A percentile compares a stretch with the other conserved stretches of the same genome.
phyloP scores from a whole-genome alignment of 2,797 vertebrate genomes.

The Sylvilagus floridanus region DNA sequence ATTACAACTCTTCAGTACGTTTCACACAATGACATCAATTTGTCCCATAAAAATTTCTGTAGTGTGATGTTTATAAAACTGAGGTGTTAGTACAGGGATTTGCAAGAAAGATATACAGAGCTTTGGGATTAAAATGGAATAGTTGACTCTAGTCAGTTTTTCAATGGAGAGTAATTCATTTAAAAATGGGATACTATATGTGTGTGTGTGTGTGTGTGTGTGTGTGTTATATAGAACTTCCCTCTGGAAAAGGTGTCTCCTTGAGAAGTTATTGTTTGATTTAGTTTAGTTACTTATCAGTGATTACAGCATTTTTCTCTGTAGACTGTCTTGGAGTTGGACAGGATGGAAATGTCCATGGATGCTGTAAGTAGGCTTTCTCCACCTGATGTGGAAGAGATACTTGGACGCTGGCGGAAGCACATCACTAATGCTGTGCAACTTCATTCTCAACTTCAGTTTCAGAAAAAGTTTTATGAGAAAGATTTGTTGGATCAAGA shows the following conservation, averaged over 20 bases:
- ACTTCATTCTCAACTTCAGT: constrained; percentile 88
- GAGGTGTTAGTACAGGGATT: background rate
- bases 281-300: constrained; percentile 42
- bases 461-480: constrained; percentile 94
- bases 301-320: constrained; percentile 77
- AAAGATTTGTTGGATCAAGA: constrained; percentile 94
- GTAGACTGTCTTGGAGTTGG: constrained; percentile 95
- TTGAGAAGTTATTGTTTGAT: constrained; percentile 19
- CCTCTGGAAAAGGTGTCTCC: background rate
- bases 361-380: constrained; percentile 91
- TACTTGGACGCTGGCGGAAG: constrained; percentile 33
- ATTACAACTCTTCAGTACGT: background rate
- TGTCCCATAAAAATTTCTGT: background rate
- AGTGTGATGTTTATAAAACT: background rate
- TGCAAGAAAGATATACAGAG: background rate
- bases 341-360: constrained; percentile 95
- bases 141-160: background rate
- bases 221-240: background rate
- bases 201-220: no score
- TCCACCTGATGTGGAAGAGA: constrained; percentile 22
- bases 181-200: background rate
- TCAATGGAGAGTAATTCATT: constrained; percentile 30
- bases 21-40: background rate
- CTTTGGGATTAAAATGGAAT: constrained; percentile 4
- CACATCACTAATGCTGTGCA: constrained; percentile 72